Conservation (phyloP, 2,888 invertebrate genomes). For the Aspidapion aeneum region DNA sequence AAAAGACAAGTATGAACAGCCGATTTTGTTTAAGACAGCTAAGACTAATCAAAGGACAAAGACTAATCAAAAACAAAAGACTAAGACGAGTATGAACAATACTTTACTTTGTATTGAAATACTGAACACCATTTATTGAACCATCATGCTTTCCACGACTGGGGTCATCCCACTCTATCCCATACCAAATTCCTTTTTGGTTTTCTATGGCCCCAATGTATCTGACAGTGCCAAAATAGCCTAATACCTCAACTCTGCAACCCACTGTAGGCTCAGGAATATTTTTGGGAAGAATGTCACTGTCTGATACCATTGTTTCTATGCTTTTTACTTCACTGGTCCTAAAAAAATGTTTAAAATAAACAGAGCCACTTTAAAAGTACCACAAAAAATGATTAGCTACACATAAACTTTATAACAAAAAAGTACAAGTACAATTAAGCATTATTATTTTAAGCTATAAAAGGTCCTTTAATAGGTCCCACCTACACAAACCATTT, state of each 20-base stretch:
- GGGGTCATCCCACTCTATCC: conserved; percentile 95
- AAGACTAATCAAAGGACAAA: too few relatives aligned
- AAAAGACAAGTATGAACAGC: neutral
- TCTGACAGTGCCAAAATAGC: conserved; percentile 59
- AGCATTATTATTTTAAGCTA: neutral
- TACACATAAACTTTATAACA: too few relatives aligned
- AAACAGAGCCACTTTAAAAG: neutral
- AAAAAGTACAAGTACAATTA: too few relatives aligned
- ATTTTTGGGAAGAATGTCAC: neutral
- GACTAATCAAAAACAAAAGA: too few relatives aligned
- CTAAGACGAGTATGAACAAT: too few relatives aligned
- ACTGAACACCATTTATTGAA: conserved; percentile 71
- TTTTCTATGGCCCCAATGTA: conserved; percentile 74
- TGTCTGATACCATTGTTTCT: neutral
- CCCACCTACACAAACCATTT: neutral
- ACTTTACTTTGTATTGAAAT: conserved; percentile 78
- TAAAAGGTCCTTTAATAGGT: neutral
- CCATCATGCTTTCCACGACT: conserved; percentile 92
- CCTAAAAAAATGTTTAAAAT: neutral
- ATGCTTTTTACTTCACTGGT: neutral
- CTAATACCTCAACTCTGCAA: conserved; percentile 42
- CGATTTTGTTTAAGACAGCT: too few relatives aligned
- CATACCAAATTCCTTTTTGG: conserved; percentile 77
- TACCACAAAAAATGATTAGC: neutral
- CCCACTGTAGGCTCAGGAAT: conserved; percentile 31